Conservation (phyloP, 2,797 vertebrate species). For the Rhynchotus rufescens region DNA sequence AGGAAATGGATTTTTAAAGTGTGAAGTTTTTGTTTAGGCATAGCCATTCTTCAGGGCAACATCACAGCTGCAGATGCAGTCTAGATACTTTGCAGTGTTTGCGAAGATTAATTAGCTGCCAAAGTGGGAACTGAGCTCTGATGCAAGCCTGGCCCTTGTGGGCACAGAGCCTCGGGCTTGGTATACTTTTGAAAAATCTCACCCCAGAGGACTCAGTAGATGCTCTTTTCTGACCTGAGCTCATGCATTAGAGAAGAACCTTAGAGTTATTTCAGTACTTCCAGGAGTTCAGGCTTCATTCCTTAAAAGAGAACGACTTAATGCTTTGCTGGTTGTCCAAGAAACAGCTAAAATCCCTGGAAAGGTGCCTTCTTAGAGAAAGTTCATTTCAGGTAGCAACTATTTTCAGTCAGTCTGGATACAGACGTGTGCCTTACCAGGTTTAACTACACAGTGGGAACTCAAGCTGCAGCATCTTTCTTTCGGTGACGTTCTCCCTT, state of each 20-base stretch:
- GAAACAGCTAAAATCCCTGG: not conserved
- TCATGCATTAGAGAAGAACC: conserved; percentile 27
- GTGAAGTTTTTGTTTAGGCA: conserved; percentile 6
- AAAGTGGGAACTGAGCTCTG: conserved; percentile 30
- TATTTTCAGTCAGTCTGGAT: not conserved
- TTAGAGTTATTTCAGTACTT: conserved; percentile 44
- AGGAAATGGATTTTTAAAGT: not conserved
- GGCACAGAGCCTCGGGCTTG: not conserved
- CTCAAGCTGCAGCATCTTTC: not conserved
- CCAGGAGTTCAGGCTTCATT: conserved; percentile 19
- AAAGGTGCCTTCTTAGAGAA: not conserved
- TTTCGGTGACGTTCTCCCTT: not conserved
- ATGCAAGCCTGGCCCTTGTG: conserved; percentile 41
- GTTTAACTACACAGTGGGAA: not conserved
- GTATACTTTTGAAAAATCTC: conserved; percentile 53
- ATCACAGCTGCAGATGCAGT: conserved; percentile 25
- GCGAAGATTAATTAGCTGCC: conserved; percentile 60
- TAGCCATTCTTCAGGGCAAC: conserved; percentile 35
- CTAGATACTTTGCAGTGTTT: conserved; percentile 52
- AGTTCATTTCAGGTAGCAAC: not conserved
- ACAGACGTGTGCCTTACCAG: not conserved
- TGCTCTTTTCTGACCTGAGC: conserved; percentile 52
- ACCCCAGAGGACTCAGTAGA: not conserved
- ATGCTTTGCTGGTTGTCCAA: not conserved
- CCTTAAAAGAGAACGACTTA: not conserved